Conservation (phyloP, 2,113 vertebrate species). For the Eulemur rufifrons region DNA sequence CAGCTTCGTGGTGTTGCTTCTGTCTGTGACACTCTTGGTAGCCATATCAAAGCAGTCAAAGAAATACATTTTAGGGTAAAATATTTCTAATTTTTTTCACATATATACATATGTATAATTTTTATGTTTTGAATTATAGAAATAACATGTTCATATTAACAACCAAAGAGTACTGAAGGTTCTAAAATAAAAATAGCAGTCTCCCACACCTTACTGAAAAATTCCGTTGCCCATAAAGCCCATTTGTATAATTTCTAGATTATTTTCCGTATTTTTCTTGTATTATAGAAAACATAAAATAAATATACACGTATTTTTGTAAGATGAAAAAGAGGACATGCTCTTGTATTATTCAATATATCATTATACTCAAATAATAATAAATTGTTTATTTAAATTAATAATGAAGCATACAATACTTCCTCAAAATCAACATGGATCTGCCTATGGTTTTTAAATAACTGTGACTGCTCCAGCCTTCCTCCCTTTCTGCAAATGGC, state of each 20-base stretch:
- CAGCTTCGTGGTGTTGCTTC: no score
- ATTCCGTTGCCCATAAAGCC: not conserved
- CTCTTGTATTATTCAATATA: not conserved
- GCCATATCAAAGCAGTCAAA: no score
- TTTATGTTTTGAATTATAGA: not conserved
- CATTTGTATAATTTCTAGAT: not conserved
- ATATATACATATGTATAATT: not conserved
- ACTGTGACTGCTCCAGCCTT: not conserved
- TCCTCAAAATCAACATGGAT: not conserved
- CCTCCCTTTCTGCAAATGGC: not conserved
- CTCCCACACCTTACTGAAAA: not conserved
- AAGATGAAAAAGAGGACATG: not conserved
- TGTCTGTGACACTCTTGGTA: no score
- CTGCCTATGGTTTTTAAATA: not conserved
- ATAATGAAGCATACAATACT: not conserved
- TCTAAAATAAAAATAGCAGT: not conserved
- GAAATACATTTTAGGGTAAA: no score
- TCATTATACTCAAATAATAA: not conserved
- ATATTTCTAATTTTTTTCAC: no score
- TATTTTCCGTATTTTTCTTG: not conserved
- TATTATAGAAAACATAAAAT: not conserved
- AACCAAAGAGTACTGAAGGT: not conserved
- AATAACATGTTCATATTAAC: not conserved
- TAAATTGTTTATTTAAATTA: not conserved
- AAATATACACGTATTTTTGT: not conserved